Evolutionary conservation across 2,888 invertebrate genomes (phyloP), one percentile per base, ranked within the genome.

Genomic region (Aelia acuminata): DNA sequence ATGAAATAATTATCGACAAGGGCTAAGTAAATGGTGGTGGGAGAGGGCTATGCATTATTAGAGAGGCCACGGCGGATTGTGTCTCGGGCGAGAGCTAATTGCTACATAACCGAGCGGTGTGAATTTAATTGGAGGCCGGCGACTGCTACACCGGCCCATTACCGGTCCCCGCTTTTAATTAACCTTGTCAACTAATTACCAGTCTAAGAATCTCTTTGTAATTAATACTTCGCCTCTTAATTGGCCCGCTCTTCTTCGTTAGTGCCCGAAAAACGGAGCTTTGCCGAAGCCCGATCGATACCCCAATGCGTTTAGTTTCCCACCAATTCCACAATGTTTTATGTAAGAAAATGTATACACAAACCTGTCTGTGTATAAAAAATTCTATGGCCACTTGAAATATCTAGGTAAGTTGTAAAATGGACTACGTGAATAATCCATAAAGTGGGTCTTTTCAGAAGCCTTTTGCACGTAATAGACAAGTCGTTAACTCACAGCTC

Each of bases 141-240:
- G 85, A 39, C 50, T 49, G 49, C 26, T 63, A n/a, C 63, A 50
- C 50, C 86, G 31, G 80, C 80, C 80, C 80, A 80, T 80, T 80
- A 80, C 43, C 80, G 31, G 70, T 75, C 63, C 43, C 70, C 47
- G 87, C 87, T 87, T 87, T 87, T 75, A 87, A 87, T 87, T 87
- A 87, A 70, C 75, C 70, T 75, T 75, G 87, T 87, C 87, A 87
- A 87, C 87, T 87, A 87, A 87, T 87, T 87, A 63, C 70, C 47
- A 75, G 87, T 87, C 47, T 87, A 87, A 87, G 87, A 75, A 87
- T 87, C 87, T 47, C 87, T 87, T 87, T 87, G 87, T 87, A 87
- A 87, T 87, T 87, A 87, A 87, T 87, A 87, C 87, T 75, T 31
- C 47, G 20, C 48, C 50, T 49, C 84, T 84, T 80, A 80, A 80